Percentiles rank a stretch among this genome's conserved stretches.
phyloP scores from a whole-genome alignment of 1,140 invertebrate genomes.

The Megathymus violae region DNA sequence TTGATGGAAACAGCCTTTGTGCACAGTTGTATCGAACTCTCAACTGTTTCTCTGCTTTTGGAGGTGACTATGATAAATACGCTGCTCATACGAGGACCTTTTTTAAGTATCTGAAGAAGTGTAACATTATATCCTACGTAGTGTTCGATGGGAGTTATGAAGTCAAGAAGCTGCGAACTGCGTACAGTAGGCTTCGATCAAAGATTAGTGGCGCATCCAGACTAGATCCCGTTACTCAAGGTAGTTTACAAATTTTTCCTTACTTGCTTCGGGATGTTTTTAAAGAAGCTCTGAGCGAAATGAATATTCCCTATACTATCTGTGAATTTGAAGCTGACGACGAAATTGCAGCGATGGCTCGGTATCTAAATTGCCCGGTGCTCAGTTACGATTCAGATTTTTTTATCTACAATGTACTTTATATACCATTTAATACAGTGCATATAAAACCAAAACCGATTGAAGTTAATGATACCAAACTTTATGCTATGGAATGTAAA shows the following conservation, averaged over 20 bases:
- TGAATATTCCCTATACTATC: constrained; percentile 87
- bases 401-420: constrained; percentile 92
- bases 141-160: constrained; percentile 93
- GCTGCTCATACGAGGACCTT: constrained; percentile 86
- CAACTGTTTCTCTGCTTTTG: constrained; percentile 89
- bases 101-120: constrained; percentile 88
- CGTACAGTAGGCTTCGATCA: constrained; percentile 85
- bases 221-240: constrained; percentile 75
- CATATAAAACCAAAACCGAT: constrained; percentile 73
- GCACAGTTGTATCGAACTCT: constrained; percentile 88
- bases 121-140: constrained; percentile 90
- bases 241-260: constrained; percentile 86
- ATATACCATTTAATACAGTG: constrained; percentile 91
- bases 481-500: constrained; percentile 84
- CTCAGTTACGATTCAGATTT: constrained; percentile 96
- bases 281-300: constrained; percentile 86
- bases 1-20: constrained; percentile 92
- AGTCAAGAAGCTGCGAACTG: constrained; percentile 90
- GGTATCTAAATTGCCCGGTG: constrained; percentile 91
- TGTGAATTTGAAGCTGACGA: constrained; percentile 95
- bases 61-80: constrained; percentile 94
- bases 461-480: constrained; percentile 52
- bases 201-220: constrained; percentile 85
- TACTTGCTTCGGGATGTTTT: constrained; percentile 89
- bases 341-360: constrained; percentile 91